A percentile compares a stretch with the other conserved stretches of the same genome.
Conservation (phyloP, 1,140 invertebrate genomes). For the Lutraria rhynchaena region DNA sequence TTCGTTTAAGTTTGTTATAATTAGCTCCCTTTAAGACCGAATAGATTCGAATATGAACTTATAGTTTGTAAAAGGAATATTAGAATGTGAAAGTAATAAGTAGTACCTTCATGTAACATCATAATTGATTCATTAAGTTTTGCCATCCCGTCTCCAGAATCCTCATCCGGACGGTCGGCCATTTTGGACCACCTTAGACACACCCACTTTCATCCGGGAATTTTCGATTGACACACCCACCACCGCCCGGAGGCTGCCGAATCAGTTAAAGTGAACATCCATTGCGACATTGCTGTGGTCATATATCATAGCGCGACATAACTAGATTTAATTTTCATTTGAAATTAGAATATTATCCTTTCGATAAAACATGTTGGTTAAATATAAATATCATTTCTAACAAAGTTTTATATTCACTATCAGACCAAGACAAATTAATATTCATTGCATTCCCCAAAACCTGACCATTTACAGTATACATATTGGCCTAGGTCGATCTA, state of each 20-base stretch:
- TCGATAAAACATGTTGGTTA: too few species aligned
- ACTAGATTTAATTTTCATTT: too few species aligned
- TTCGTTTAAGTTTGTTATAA: conserved; percentile 9
- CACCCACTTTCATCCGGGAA: conserved; percentile 43
- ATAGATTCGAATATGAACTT: not conserved
- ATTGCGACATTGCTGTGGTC: too few species aligned
- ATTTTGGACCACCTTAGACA: conserved; percentile 35
- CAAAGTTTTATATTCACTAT: too few species aligned
- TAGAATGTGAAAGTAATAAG: not conserved
- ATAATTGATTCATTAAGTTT: not conserved
- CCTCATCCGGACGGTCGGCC: conserved; percentile 21
- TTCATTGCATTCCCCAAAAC: too few species aligned
- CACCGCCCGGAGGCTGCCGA: conserved; percentile 32
- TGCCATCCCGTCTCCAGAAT: conserved; percentile 16
- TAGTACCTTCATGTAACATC: not conserved
- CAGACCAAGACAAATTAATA: too few species aligned
- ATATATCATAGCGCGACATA: too few species aligned
- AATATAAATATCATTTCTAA: too few species aligned
- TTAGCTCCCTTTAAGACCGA: conserved; percentile 18
- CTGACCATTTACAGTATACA: too few species aligned
- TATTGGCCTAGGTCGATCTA: too few species aligned
- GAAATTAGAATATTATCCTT: too few species aligned
- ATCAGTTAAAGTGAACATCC: not conserved
- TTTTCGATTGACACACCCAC: conserved; percentile 22
- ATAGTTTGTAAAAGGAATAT: not conserved